Conservation (phyloP, 1,140 invertebrate species). For the Platorchestia sp. region DNA sequence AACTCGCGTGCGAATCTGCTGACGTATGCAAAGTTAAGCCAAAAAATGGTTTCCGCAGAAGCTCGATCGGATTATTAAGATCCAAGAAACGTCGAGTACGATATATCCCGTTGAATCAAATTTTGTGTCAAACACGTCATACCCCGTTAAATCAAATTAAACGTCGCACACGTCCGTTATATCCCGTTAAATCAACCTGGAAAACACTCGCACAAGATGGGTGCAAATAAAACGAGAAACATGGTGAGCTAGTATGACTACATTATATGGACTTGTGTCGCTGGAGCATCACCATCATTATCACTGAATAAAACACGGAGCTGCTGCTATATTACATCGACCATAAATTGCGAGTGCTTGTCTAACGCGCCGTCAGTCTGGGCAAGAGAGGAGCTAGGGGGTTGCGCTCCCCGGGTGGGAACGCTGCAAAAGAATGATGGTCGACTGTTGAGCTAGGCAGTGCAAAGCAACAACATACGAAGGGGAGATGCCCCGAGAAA, state of each 20-base stretch:
- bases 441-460: constrained; percentile 18
- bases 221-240: not conserved
- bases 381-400: not conserved
- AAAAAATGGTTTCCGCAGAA: not conserved
- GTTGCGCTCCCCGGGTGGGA: not conserved
- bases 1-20: too few relatives aligned
- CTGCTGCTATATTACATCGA: constrained; percentile 51
- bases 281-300: constrained; percentile 51
- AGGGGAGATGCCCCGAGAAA: constrained; percentile 7
- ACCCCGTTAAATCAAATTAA: too few relatives aligned
- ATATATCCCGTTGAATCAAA: not conserved
- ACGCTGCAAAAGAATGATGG: constrained; percentile 37
- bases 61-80: not conserved
- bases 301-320: constrained; percentile 46
- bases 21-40: not conserved
- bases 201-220: not conserved
- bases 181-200: not conserved
- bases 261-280: constrained; percentile 30
- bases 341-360: constrained; percentile 49
- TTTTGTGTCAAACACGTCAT: too few relatives aligned
- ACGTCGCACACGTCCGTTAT: not conserved
- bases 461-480: not conserved
- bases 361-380: constrained; percentile 52
- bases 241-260: not conserved
- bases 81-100: not conserved